Evolutionary conservation across 2,888 invertebrate species (phyloP).

Genomic region (Thecophora atra): DNA sequence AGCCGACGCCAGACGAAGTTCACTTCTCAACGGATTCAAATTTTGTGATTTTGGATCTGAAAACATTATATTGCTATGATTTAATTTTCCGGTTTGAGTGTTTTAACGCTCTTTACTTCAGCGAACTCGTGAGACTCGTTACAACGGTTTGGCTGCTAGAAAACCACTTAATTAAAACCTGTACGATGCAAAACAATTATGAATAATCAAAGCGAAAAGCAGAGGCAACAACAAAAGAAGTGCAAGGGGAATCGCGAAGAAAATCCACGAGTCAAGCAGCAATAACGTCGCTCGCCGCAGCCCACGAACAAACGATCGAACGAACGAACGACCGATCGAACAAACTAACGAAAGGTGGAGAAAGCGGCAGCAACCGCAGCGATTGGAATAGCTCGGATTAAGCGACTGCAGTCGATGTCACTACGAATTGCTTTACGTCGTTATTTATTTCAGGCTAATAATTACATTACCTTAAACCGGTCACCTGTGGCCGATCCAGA

Average conservation of each 20-base stretch:
- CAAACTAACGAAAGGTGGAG: neutral
- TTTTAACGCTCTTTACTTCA: neutral
- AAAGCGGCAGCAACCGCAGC: neutral
- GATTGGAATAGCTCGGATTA: constrained; percentile 7
- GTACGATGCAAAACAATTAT: constrained; percentile 40
- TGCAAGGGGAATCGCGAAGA: neutral
- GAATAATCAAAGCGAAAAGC: constrained; percentile 25
- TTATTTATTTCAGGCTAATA: constrained; percentile 14
- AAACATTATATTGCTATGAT: constrained; percentile 5
- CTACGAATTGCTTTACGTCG: constrained; percentile 8
- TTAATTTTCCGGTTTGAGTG: neutral
- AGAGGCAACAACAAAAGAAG: neutral
- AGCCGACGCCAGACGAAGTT: neutral
- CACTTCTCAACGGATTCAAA: neutral
- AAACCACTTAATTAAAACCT: constrained; percentile 40
- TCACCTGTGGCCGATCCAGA: neutral
- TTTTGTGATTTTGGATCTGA: neutral
- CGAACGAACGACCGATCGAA: too few relatives aligned
- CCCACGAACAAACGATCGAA: neutral
- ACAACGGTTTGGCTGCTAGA: constrained; percentile 8
- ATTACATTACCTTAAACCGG: constrained; percentile 4
- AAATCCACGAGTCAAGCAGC: neutral
- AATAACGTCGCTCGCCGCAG: neutral
- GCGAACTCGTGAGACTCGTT: neutral
- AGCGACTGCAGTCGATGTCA: constrained; percentile 20